Evolutionary conservation across 2,797 vertebrate species (phyloP).

Genomic region (Carapus acus): DNA sequence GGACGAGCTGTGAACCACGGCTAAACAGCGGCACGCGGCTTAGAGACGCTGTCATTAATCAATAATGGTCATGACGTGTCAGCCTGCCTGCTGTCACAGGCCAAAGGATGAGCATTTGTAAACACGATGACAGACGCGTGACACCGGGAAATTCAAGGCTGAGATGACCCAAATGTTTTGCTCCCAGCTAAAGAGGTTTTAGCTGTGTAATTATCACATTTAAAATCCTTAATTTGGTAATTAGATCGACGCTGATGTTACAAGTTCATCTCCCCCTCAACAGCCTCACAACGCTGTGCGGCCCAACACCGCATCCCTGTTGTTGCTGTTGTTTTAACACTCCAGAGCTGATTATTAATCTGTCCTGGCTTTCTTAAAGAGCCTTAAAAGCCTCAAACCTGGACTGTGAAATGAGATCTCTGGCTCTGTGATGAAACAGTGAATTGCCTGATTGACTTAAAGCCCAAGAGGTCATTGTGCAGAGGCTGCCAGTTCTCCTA

Average conservation of each 20-base stretch:
- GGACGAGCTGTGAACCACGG: conserved; percentile 19
- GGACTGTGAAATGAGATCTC: conserved; percentile 15
- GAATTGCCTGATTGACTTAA: conserved; percentile 33
- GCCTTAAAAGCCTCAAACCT: conserved; percentile 19
- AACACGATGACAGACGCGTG: conserved; percentile 36
- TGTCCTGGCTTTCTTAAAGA: neutral
- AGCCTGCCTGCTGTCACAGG: conserved; percentile 32
- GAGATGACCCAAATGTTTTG: conserved; percentile 6
- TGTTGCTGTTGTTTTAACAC: conserved; percentile 16
- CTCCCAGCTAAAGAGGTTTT: conserved; percentile 19
- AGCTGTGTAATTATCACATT: conserved; percentile 26
- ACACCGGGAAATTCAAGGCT: conserved; percentile 2
- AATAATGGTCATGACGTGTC: conserved; percentile 35
- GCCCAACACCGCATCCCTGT: conserved; percentile 23
- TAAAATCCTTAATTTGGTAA: conserved; percentile 53
- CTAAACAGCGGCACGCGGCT: conserved; percentile 18
- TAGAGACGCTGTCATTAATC: conserved; percentile 39
- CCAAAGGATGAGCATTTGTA: conserved; percentile 43
- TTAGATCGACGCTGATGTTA: conserved; percentile 41
- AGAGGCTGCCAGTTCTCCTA: conserved; percentile 17
- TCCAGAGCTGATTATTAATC: conserved; percentile 6
- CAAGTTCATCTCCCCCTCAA: conserved; percentile 26
- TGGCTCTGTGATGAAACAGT: conserved; percentile 28
- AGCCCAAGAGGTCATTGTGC: conserved; percentile 11
- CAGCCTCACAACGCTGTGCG: conserved; percentile 15